Evolutionary conservation across 2,797 vertebrate species (phyloP).

Genomic region (Morus bassanus): DNA sequence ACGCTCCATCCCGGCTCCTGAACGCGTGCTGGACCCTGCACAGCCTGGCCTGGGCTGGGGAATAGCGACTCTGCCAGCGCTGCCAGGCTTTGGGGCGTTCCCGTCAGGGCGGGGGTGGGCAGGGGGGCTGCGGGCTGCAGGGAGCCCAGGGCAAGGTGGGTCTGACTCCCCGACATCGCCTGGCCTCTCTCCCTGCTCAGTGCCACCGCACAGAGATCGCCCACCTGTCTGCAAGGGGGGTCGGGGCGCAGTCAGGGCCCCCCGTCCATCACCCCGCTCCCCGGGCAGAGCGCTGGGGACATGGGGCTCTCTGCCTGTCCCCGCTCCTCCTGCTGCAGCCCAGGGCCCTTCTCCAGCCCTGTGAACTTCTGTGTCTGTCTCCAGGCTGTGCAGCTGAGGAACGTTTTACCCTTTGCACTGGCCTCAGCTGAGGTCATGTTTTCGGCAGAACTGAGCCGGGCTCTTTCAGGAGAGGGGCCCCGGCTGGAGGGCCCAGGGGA

Average conservation of each 20-base stretch:
- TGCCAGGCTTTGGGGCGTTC: neutral
- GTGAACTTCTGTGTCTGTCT: neutral
- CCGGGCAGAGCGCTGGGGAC: rapidly evolving
- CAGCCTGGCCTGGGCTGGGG: neutral
- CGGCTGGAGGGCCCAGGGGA: neutral
- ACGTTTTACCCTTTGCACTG: conserved; percentile 34
- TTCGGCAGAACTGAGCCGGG: neutral
- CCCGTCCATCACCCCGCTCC: rapidly evolving
- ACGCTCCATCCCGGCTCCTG: neutral
- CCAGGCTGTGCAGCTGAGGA: neutral
- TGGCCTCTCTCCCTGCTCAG: neutral
- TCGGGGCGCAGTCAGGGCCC: neutral
- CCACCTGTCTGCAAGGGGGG: rapidly evolving
- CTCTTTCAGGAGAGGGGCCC: conserved; percentile 17
- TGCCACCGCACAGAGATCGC: neutral
- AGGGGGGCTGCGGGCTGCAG: neutral
- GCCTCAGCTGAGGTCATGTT: conserved; percentile 59
- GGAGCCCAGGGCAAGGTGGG: neutral
- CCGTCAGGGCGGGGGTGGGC: neutral
- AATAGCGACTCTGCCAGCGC: rapidly evolving
- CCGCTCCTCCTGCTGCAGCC: neutral
- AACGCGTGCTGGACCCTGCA: rapidly evolving
- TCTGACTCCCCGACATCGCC: neutral
- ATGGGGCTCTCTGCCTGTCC: neutral
- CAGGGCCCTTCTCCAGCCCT: neutral